Base-by-base conservation (phyloP, 1,140 invertebrate species). In the Armadillidium nasatum region DNA sequence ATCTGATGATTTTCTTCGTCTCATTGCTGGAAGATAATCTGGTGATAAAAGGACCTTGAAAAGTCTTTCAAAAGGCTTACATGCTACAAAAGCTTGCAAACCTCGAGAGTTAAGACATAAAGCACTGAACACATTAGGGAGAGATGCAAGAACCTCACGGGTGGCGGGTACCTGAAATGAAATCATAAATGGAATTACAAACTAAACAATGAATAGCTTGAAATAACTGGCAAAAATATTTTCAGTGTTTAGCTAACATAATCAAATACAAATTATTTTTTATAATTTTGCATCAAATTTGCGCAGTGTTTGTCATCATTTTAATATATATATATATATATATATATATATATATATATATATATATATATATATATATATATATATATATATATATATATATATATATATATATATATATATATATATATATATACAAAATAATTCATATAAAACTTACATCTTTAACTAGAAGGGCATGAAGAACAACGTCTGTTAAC, bases 51-150 rank as follows among this genome's bases (percentile, higher is more conserved):
- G 85, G 43, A 82, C 84, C 85, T 91, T 91, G 81, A 95, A 93
- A 0, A 96, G 87, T 78, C 90, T 88, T 79, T 95, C 92, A 83
- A 96, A 95, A 4, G 94, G 94, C 83, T 91, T 90, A 80, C 90
- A 92, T 66, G 89, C 89, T 0, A 92, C 89, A 84, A 96, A 96
- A 7, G 92, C 89, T 77, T 90, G 88, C 10, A 96, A 85, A 46
- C 94, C 94, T 67, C 93, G 86, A 44, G 89, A 88, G 83, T 96
- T 96, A 67, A 96, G 85, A 85, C 94, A 96, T 6, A 96, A 84
- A 0, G 94, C 94, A 83, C 93, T 94, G 85, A 96, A 96, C 15
- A 95, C 93, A 85, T 95, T 96, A 4, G 94, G 94, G 77, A 96
- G 85, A 3, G 93, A 94, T 21, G 92, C 92, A 44, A 96, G 85